phyloP scores from a whole-genome alignment of 30 jellyfish, hydroid and myxozoan species.

The Rhopilema esculentum region DNA sequence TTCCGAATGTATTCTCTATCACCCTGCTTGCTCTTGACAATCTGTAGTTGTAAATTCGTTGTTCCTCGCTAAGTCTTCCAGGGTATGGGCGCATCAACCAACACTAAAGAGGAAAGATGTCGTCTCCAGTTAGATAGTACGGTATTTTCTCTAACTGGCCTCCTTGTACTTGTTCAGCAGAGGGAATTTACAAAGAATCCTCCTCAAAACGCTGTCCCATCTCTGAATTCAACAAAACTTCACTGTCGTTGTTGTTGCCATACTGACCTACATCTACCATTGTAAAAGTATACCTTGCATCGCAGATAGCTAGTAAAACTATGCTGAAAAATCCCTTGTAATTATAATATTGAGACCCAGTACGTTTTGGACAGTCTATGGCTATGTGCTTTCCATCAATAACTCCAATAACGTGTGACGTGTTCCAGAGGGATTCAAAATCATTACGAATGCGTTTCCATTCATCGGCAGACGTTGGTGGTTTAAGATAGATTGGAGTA shows the following conservation, averaged over 20 bases:
- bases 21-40: constrained; percentile 25
- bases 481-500: constrained; percentile 35
- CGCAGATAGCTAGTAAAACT: constrained; percentile 71
- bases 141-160: constrained; percentile 33
- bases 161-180: constrained; percentile 19
- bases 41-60: constrained; percentile 63
- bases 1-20: constrained; percentile 51
- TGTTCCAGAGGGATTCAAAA: constrained; percentile 51
- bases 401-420: constrained; percentile 85
- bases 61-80: constrained; percentile 53
- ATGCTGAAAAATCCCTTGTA: constrained; percentile 56
- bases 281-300: constrained; percentile 61
- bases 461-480: constrained; percentile 59
- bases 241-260: constrained; percentile 64
- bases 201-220: constrained; percentile 63
- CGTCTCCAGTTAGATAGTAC: constrained; percentile 63
- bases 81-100: constrained; percentile 77
- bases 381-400: constrained; percentile 83
- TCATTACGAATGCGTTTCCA: constrained; percentile 51
- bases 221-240: constrained; percentile 51
- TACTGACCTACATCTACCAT: constrained; percentile 49
- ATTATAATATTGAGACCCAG: too few species aligned
- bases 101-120: constrained; percentile 44
- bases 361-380: constrained; percentile 55
- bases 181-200: constrained; percentile 19